Conservation (phyloP, 2,113 vertebrate genomes). For the Dicrurus megarhynchus region DNA sequence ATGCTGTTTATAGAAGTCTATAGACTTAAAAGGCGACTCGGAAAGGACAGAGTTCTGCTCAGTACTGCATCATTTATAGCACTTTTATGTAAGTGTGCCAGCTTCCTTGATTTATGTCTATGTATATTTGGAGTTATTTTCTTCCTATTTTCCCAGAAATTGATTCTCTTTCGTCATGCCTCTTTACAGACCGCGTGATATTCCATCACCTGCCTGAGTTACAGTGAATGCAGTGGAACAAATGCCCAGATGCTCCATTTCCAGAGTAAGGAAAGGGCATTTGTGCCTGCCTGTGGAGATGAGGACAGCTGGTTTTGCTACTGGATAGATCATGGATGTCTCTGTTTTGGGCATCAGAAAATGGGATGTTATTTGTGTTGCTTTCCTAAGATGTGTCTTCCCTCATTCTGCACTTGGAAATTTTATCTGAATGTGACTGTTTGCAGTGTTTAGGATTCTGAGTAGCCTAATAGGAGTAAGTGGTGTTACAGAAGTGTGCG, state of each 20-base stretch:
- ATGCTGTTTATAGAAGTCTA: neutral
- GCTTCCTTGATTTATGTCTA: constrained; percentile 2
- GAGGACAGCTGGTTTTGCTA: neutral
- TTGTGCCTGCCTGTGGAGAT: neutral
- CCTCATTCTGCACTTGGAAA: neutral
- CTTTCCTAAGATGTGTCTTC: neutral
- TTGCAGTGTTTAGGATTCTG: neutral
- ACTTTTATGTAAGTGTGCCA: neutral
- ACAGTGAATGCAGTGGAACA: neutral
- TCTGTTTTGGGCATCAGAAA: neutral
- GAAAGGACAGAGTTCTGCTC: neutral
- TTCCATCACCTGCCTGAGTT: neutral
- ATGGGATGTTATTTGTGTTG: neutral
- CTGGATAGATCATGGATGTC: too few relatives aligned
- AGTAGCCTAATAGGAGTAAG: neutral
- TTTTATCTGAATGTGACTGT: neutral
- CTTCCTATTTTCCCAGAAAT: neutral
- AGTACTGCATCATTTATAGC: neutral
- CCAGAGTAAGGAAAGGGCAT: neutral
- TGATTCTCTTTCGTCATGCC: neutral
- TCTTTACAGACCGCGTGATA: neutral
- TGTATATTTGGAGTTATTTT: constrained; percentile 32
- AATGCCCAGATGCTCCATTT: neutral
- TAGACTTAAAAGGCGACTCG: neutral
- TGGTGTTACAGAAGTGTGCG: neutral